Base-by-base conservation (phyloP, 2,113 vertebrate genomes). In the Sus scrofa region DNA sequence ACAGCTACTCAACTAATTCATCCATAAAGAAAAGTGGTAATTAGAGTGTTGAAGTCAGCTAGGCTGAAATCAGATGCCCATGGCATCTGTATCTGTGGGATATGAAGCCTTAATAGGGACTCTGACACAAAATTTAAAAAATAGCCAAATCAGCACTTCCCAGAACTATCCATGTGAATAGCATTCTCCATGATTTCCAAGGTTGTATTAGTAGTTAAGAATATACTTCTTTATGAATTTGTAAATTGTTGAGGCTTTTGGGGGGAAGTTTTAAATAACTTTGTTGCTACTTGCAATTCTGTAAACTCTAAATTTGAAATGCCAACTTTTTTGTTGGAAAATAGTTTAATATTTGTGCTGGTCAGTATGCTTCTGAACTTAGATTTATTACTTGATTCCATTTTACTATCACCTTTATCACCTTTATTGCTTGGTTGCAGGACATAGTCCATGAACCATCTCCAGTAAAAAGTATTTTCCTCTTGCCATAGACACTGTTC, bases 1-100 rank as follows among this genome's bases (percentile, higher is more conserved):
- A 75, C 4, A 79, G 70, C 37, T 58, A 88, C 56, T 94, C 93
- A 95, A 87, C 86, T 92, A 96, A 90, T 68, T 89, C 67, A 94
- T 95, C 77, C 95, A 83, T 85, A 34, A 94, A 91, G 87, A 97
- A 97, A 96, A 67, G 60, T 86, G 32, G 70, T 96, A 96, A 97
- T 97, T 97, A 70, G 1, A 68, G 50, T 65, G 63, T 86, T 83
- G 34, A 79, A 96, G 44, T 73, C 70, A 85, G 11, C 1, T 30
- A 71, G 34, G 1, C 67, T 84, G 62, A 79, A 88, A 93, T 89
- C 90, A 95, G 79, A 32, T 4, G 0, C 0, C 3, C 19, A 26
- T 14, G 94, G 52, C 87, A 89, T 54, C 91, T 67, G 1, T 6
- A 90, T 92, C 71, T 58, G 30, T 34, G 44, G 75, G 78, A 74